A percentile compares a stretch with the other conserved stretches of the same genome.
Evolutionary conservation across 2,888 invertebrate genomes (phyloP).

Genomic region (Liodrosophila aerea): DNA sequence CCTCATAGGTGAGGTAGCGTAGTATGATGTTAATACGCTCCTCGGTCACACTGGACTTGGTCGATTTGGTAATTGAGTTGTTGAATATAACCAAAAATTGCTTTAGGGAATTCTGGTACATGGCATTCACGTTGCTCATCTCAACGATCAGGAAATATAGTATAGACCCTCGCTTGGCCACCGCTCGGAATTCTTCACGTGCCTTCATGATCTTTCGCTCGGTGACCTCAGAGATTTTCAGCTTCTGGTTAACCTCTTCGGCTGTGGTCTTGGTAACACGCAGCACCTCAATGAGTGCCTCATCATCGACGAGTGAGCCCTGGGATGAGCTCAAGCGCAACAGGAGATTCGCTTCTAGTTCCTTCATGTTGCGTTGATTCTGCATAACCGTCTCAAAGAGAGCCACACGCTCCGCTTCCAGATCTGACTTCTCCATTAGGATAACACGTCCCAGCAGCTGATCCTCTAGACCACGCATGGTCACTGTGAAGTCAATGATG

Average conservation of each 20-base stretch:
- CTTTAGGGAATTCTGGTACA: constrained; percentile 98
- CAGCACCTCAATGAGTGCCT: constrained; percentile 94
- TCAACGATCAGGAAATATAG: constrained; percentile 98
- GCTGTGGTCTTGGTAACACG: constrained; percentile 94
- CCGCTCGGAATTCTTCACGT: constrained; percentile 96
- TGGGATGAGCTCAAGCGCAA: constrained; percentile 95
- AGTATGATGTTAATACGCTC: constrained; percentile 95
- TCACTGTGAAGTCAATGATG: constrained; percentile 98
- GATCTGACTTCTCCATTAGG: constrained; percentile 96
- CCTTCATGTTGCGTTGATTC: constrained; percentile 97
- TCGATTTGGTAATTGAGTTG: constrained; percentile 94
- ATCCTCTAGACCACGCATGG: constrained; percentile 97
- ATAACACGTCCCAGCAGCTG: constrained; percentile 96
- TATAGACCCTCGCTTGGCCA: constrained; percentile 96
- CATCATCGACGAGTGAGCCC: constrained; percentile 97
- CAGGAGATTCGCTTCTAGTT: constrained; percentile 95
- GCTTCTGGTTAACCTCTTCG: constrained; percentile 96
- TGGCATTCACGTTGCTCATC: constrained; percentile 97
- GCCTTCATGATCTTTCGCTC: constrained; percentile 97
- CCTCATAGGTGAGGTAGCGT: constrained; percentile 93
- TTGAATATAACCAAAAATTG: constrained; percentile 97
- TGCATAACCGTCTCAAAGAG: constrained; percentile 97
- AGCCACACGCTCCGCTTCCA: constrained; percentile 96
- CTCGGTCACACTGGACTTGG: constrained; percentile 91
- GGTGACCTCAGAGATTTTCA: constrained; percentile 95